Conservation (phyloP, 2,888 invertebrate species). For the Rhamphomyia laevipes region DNA sequence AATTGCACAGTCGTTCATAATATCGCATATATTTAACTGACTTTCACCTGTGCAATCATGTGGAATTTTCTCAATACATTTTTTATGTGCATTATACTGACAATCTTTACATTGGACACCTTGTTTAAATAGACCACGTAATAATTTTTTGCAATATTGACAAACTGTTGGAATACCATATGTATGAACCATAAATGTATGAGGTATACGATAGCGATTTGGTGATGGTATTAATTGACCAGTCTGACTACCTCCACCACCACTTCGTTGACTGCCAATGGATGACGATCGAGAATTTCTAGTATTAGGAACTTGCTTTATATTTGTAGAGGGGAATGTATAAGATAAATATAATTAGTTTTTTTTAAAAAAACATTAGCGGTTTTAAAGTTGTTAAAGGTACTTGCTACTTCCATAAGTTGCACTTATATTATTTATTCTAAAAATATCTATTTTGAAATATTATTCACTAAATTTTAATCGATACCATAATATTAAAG, state of each 20-base stretch:
- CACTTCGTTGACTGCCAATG: slow-evolving; percentile 46
- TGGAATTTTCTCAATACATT: slow-evolving; percentile 80
- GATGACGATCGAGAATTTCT: slow-evolving; percentile 59
- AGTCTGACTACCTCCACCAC: slow-evolving; percentile 26
- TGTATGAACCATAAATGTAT: slow-evolving; percentile 92
- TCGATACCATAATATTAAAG: too few species aligned
- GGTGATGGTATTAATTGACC: neutral
- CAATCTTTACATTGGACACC: slow-evolving; percentile 96
- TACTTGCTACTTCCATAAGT: slow-evolving; percentile 6
- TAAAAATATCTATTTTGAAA: too few species aligned
- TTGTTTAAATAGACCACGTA: slow-evolving; percentile 91
- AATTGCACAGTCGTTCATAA: slow-evolving; percentile 19
- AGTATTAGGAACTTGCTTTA: slow-evolving; percentile 36
- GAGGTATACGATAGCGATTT: slow-evolving; percentile 58
- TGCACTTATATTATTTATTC: too few species aligned
- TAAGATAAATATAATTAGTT: neutral
- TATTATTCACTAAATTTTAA: too few species aligned
- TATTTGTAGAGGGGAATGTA: slow-evolving; percentile 7
- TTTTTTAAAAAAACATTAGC: neutral
- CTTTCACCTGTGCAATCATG: slow-evolving; percentile 81
- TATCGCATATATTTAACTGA: slow-evolving; percentile 36
- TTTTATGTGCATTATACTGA: slow-evolving; percentile 91
- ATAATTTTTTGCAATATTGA: slow-evolving; percentile 87
- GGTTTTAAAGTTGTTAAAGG: neutral
- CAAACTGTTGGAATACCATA: slow-evolving; percentile 96